Evolutionary conservation across 1,140 invertebrate genomes (phyloP).

Genomic region (Heliconius eleuchia): DNA sequence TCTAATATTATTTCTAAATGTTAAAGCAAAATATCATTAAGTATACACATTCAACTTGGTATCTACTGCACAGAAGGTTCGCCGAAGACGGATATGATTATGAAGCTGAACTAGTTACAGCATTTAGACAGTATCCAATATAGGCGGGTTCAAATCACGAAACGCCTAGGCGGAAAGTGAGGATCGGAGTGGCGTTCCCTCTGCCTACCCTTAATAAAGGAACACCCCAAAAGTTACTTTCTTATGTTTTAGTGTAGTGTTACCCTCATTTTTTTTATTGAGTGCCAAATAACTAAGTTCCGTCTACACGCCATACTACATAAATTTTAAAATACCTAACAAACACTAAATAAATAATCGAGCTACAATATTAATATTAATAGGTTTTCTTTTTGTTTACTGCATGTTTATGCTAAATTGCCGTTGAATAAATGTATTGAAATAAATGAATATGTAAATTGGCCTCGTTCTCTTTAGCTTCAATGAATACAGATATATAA

Average conservation of each 20-base stretch:
- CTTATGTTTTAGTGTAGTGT: too few species aligned
- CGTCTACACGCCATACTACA: too few species aligned
- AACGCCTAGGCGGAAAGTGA: too few species aligned
- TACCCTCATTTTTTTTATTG: too few species aligned
- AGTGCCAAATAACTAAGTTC: too few species aligned
- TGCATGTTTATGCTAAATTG: not conserved
- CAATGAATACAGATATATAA: not conserved
- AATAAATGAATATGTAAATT: slow-evolving; percentile 7
- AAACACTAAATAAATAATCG: too few species aligned
- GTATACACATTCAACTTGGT: not conserved
- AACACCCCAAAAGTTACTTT: too few species aligned
- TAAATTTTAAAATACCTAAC: too few species aligned
- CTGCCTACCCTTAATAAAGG: too few species aligned
- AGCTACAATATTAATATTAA: not conserved
- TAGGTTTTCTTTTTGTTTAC: not conserved
- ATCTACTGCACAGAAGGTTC: not conserved
- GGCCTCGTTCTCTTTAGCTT: not conserved
- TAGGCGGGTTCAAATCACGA: not conserved
- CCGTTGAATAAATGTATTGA: not conserved
- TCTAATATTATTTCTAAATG: not conserved
- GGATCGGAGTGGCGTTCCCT: too few species aligned
- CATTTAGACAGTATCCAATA: not conserved
- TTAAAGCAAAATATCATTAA: not conserved
- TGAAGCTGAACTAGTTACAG: not conserved
- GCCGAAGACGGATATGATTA: not conserved